Conservation (phyloP, 2,888 invertebrate genomes). For the Drosophila cognata region DNA sequence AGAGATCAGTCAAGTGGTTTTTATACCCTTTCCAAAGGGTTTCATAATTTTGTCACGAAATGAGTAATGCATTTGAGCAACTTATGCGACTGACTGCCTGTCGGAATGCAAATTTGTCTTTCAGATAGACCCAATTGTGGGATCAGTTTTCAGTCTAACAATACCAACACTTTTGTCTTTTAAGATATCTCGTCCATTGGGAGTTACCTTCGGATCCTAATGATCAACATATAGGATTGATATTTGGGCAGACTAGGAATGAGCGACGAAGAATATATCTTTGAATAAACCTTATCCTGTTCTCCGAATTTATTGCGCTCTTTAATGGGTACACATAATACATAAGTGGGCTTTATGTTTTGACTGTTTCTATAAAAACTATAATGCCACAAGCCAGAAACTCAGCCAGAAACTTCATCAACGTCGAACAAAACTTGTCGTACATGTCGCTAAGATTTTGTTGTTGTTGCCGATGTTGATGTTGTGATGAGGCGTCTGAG, state of each 20-base stretch:
- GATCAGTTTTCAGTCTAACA: not conserved
- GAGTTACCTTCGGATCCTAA: not conserved
- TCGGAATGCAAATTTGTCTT: not conserved
- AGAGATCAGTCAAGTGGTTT: slow-evolving; percentile 9
- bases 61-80: not conserved
- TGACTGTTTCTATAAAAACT: slow-evolving; percentile 53
- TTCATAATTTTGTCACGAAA: not conserved
- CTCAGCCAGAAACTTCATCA: slow-evolving; percentile 48
- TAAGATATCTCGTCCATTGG: not conserved
- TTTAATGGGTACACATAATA: slow-evolving; percentile 33
- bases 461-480: not conserved
- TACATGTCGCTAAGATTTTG: slow-evolving; percentile 9
- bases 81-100: not conserved
- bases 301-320: not conserved
- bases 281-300: not conserved
- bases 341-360: slow-evolving; percentile 60
- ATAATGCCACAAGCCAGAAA: slow-evolving; percentile 46
- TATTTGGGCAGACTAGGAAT: not conserved
- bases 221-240: not conserved
- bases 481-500: slow-evolving; percentile 6
- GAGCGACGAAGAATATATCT: not conserved
- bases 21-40: slow-evolving; percentile 4
- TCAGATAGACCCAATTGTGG: not conserved
- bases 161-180: too few species aligned
- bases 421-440: slow-evolving; percentile 53